phyloP scores from a whole-genome alignment of 2,113 vertebrate genomes.

The Paradoxurus hermaphroditus region DNA sequence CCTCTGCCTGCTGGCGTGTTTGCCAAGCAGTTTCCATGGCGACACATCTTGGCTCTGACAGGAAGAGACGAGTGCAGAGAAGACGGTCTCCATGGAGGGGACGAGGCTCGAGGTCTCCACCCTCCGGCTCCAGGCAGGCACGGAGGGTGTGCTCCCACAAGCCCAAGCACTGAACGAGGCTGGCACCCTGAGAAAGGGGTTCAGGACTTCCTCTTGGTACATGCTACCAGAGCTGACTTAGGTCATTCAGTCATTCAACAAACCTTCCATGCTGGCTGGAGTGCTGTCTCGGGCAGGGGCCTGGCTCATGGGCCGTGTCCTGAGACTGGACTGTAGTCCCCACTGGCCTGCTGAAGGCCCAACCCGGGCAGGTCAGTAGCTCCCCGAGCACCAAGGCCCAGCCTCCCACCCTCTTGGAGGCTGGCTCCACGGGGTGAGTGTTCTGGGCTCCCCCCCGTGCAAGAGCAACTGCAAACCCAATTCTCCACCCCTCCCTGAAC shows the following conservation, averaged over 20 bases:
- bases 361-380: background rate
- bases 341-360: no score
- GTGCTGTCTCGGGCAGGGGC: background rate
- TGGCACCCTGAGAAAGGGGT: background rate
- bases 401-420: background rate
- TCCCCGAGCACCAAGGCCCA: background rate
- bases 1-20: constrained; percentile 67
- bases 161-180: background rate
- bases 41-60: constrained; percentile 76
- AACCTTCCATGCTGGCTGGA: background rate
- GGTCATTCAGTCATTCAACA: constrained; percentile 35
- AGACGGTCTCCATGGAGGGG: constrained; percentile 64
- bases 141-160: rapidly evolving
- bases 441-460: background rate
- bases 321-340: background rate
- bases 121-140: background rate
- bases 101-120: constrained; percentile 4
- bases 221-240: background rate
- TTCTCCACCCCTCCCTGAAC: background rate
- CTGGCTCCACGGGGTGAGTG: background rate
- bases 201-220: background rate
- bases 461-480: background rate
- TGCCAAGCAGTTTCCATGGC: constrained; percentile 82
- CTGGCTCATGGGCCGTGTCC: rapidly evolving
- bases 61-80: constrained; percentile 61